Percentiles rank a stretch among this genome's conserved stretches.
Conservation (phyloP, 2,797 vertebrate genomes). For the Enteromius radiatus region DNA sequence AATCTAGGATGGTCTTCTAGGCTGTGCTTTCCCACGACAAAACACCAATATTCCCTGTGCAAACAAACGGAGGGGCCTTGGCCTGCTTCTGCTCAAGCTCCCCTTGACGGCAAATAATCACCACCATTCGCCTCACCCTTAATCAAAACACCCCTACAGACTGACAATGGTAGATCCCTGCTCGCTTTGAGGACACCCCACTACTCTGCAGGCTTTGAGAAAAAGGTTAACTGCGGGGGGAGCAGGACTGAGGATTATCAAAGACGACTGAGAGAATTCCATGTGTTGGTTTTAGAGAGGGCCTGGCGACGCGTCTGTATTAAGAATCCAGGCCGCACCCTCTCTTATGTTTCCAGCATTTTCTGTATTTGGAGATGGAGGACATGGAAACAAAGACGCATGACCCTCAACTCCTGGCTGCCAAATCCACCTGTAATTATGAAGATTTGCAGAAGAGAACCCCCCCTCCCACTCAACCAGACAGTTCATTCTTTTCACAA, state of each 20-base stretch:
- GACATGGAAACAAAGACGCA: slow-evolving; percentile 64
- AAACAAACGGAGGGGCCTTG: slow-evolving; percentile 31
- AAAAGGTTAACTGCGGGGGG: neutral
- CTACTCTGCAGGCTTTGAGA: slow-evolving; percentile 27
- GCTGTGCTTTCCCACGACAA: slow-evolving; percentile 34
- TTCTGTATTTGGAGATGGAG: slow-evolving; percentile 31
- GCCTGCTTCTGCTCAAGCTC: slow-evolving; percentile 38
- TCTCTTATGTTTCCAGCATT: slow-evolving; percentile 36
- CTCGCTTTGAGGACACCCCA: slow-evolving; percentile 37
- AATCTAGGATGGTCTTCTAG: slow-evolving; percentile 38
- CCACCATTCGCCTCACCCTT: slow-evolving; percentile 40
- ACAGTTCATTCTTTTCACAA: neutral
- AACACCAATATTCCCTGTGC: slow-evolving; percentile 47
- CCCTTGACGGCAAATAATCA: slow-evolving; percentile 50
- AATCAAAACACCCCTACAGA: slow-evolving; percentile 39
- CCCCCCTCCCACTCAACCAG: neutral
- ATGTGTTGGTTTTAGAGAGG: slow-evolving; percentile 38
- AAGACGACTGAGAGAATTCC: slow-evolving; percentile 41
- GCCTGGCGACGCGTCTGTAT: slow-evolving; percentile 22
- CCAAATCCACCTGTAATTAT: slow-evolving; percentile 18
- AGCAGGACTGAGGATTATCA: slow-evolving; percentile 45
- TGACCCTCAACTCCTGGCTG: slow-evolving; percentile 60
- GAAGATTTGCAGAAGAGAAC: neutral
- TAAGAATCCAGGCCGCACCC: slow-evolving; percentile 34
- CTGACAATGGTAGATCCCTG: slow-evolving; percentile 27